These are phyloP conservation scores for Nothoprocta perdicaria DNA, from an alignment of 2,113 vertebrate genomes.

Conservation along the genomic window DNA sequence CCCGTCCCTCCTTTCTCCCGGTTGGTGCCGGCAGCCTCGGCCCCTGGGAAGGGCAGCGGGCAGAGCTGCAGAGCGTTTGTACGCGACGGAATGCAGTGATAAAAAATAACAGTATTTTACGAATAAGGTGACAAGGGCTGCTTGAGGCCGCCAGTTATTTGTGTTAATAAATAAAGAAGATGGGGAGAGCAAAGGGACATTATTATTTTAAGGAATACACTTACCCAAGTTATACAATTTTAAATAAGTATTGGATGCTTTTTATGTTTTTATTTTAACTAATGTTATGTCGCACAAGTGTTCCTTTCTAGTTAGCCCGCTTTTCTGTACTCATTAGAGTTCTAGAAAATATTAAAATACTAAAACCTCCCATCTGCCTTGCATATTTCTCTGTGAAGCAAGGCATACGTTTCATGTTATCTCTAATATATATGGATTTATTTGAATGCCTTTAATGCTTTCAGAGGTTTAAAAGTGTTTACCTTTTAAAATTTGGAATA, in stretches of 20 bases:
- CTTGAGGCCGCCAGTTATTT: background rate
- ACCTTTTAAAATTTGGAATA: background rate
- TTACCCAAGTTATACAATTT: background rate
- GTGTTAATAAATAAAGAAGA: background rate
- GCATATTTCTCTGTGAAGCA: background rate
- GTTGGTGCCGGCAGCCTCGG: background rate
- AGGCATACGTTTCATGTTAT: background rate
- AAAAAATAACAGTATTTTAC: background rate
- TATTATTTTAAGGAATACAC: background rate
- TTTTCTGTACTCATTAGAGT: background rate
- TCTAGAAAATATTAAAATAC: background rate
- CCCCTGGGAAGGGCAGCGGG: background rate
- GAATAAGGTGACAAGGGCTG: background rate
- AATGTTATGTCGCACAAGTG: background rate
- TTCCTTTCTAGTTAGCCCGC: background rate
- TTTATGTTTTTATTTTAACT: background rate
- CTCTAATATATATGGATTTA: background rate
- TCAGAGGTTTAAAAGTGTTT: background rate
- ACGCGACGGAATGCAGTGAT: background rate
- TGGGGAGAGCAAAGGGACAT: background rate
- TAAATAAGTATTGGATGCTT: background rate
- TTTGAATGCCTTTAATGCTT: background rate
- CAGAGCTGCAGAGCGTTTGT: background rate
- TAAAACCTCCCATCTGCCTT: background rate
- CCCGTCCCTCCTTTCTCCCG: background rate